Conservation (phyloP, 1,140 invertebrate genomes). For the Temnothorax nylanderi region DNA sequence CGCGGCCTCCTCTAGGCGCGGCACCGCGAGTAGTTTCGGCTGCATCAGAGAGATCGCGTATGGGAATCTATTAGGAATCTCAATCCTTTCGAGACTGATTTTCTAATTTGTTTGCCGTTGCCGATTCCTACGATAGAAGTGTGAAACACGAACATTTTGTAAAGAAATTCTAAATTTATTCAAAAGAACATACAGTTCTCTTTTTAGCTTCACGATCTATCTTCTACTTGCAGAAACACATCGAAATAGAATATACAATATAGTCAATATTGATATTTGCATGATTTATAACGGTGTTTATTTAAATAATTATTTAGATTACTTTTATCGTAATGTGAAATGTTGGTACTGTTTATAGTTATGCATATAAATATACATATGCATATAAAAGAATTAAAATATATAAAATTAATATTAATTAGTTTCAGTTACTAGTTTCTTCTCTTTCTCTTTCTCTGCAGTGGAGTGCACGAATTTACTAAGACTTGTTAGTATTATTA, state of each 20-base stretch:
- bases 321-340: not conserved
- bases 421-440: not conserved
- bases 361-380: too few species aligned
- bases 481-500: not conserved
- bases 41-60: not conserved
- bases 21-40: slow-evolving; percentile 17
- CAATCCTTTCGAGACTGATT: not conserved
- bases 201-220: not conserved
- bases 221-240: not conserved
- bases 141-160: not conserved
- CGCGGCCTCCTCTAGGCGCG: slow-evolving; percentile 18
- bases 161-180: not conserved
- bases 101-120: not conserved
- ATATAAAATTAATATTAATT: not conserved
- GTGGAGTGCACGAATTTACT: not conserved
- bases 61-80: not conserved
- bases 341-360: not conserved
- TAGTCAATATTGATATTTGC: not conserved
- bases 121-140: not conserved
- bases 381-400: not conserved
- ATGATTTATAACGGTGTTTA: not conserved
- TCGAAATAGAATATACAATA: not conserved
- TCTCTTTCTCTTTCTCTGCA: not conserved
- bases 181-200: not conserved
- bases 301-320: not conserved